phyloP scores from a whole-genome alignment of 2,113 vertebrate genomes.

The Chamaea fasciata region DNA sequence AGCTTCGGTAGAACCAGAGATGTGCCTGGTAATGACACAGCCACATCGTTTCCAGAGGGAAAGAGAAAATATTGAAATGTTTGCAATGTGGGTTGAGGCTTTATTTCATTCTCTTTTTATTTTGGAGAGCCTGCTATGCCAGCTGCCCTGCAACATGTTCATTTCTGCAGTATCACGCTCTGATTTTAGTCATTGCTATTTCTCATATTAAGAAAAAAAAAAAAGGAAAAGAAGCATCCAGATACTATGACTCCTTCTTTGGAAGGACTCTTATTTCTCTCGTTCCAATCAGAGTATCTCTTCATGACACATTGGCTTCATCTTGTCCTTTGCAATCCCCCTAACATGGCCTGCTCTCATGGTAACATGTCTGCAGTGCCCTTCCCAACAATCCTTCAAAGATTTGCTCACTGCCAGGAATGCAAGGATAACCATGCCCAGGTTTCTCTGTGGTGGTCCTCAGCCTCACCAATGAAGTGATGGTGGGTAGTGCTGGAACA shows the following conservation, averaged over 20 bases:
- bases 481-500: neutral
- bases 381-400: neutral
- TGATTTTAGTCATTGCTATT: slow-evolving; percentile 29
- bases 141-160: slow-evolving; percentile 58
- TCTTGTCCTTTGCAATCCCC: neutral
- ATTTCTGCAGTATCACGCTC: neutral
- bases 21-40: slow-evolving; percentile 15
- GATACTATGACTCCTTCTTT: neutral
- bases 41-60: neutral
- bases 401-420: neutral
- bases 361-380: neutral
- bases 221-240: neutral
- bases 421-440: neutral
- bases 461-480: fast-evolving
- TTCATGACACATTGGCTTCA: neutral
- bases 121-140: slow-evolving; percentile 35
- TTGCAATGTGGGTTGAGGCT: slow-evolving; percentile 35
- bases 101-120: slow-evolving; percentile 25
- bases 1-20: neutral
- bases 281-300: neutral
- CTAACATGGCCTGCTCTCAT: neutral
- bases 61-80: slow-evolving; percentile 68
- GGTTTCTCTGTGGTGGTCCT: neutral
- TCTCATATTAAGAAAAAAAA: neutral
- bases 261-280: neutral